A percentile compares a stretch with the other conserved stretches of the same genome.
phyloP scores from a whole-genome alignment of 2,888 invertebrate species.

The Dendrolimus pini region DNA sequence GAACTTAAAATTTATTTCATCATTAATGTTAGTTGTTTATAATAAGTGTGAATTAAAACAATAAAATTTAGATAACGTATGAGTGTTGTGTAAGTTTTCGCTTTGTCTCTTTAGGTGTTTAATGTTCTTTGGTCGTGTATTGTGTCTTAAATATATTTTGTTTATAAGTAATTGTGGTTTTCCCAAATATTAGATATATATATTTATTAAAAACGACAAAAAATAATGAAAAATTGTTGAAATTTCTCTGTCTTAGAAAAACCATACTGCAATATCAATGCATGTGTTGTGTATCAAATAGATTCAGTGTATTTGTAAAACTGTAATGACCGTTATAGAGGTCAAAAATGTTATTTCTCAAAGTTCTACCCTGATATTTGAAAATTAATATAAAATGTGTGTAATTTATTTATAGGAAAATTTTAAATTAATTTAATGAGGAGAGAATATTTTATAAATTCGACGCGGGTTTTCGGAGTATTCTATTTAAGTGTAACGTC shows the following conservation, averaged over 20 bases:
- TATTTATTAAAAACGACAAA: slow-evolving; percentile 21
- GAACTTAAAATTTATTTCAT: too few relatives aligned
- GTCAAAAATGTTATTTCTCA: too few relatives aligned
- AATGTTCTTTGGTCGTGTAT: slow-evolving; percentile 53
- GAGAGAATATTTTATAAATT: slow-evolving; percentile 44
- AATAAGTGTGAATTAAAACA: neutral
- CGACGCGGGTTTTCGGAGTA: slow-evolving; percentile 73
- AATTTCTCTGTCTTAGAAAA: too few relatives aligned
- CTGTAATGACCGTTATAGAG: too few relatives aligned
- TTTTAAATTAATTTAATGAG: neutral
- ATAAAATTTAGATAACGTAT: slow-evolving; percentile 22
- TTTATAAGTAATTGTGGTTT: slow-evolving; percentile 57
- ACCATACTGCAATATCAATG: too few relatives aligned
- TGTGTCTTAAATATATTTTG: slow-evolving; percentile 49
- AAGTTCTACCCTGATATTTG: too few relatives aligned
- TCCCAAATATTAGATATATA: slow-evolving; percentile 48
- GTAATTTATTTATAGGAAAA: neutral
- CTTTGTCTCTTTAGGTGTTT: slow-evolving; percentile 61
- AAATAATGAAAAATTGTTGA: neutral
- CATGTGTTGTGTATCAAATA: too few relatives aligned
- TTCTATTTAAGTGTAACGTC: slow-evolving; percentile 75
- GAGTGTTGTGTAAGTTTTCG: slow-evolving; percentile 54
- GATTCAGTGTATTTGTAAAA: too few relatives aligned
- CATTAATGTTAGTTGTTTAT: too few relatives aligned
- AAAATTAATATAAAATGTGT: neutral